Conservation (phyloP, 2,113 vertebrate species). For the Bos taurus region ARS-UCD2.0 NC_037354.1:41110001-41110500, state of each 20-base stretch:
- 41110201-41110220: background rate
- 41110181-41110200: background rate
- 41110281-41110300: background rate
- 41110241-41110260: background rate
- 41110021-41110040: rapidly evolving
- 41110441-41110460: too few relatives aligned
- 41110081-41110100: background rate
- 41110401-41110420: too few relatives aligned
- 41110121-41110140: background rate
- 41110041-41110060: rapidly evolving
- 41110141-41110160: background rate
- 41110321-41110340: too few relatives aligned
- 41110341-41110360: too few relatives aligned
- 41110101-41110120: background rate
- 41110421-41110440: too few relatives aligned
- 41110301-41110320: too few relatives aligned
- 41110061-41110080: background rate
- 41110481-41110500: too few relatives aligned
- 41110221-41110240: background rate
- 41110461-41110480: too few relatives aligned
- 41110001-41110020: background rate
- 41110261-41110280: background rate
- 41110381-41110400: too few relatives aligned
- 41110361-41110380: too few relatives aligned
- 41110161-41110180: background rate